Evolutionary conservation across 2,888 invertebrate species (phyloP), one percentile per base, ranked within the genome.

Genomic region (Macrostomum cliftonense): DNA sequence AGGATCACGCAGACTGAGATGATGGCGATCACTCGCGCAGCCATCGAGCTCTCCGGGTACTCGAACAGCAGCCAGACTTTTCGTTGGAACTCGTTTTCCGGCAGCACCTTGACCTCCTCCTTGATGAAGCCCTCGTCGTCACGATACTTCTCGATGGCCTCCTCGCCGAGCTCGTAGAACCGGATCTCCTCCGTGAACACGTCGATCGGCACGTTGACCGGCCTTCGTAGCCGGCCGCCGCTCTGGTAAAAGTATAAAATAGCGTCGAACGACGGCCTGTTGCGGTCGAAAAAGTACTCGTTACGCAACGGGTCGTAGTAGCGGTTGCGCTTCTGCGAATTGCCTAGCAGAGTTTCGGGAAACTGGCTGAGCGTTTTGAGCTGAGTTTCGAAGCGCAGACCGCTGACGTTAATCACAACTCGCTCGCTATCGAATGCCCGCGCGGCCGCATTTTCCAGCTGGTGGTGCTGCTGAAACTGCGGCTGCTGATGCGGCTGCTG

Each of bases 151-250:
- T 65, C 68, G 52, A 68, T 67, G 47, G 67, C 91, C 75, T 84
- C 79, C 75, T 93, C 91, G 70, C 93, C 93, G 71, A 95, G 80
- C 75, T 95, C 91, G 77, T 91, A 95, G 77, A 95, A 95, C 55
- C 91, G 91, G 75, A 95, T 91, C 77, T 95, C 95, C 76, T 95
- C 93, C 64, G 89, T 88, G 77, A 95, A 95, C 68, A 95, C 91
- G 78, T 95, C 93, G 54, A 70, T 55, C 63, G 93, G 93, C 68
- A 95, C 93, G 77, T 93, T 93, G 72, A 91, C 91, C 65, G 95
- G 93, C 72, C 93, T 80, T 66, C 93, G 79, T 64, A 95, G 79
- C 67, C 93, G 80, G 62, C 93, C 91, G 63, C 91, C 67, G 58
- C 64, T 67, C 75, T 93, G 93, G 76, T 93, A 93, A 77, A 91